Conservation (phyloP, 2,797 vertebrate species). For the Sylvia borin region DNA sequence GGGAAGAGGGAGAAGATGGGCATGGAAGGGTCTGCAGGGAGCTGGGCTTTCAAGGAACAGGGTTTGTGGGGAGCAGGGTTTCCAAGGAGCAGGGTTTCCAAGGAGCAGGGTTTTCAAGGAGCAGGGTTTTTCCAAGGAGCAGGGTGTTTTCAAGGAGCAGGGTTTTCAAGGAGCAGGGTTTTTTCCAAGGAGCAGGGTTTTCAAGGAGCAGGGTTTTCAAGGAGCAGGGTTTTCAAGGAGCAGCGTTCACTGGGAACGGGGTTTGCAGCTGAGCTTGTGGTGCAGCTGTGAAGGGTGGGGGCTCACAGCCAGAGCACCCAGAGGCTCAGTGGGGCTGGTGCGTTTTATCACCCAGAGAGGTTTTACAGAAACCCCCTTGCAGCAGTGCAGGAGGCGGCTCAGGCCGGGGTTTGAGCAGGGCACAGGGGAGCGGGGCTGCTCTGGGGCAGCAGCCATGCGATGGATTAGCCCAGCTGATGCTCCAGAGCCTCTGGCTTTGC, state of each 20-base stretch:
- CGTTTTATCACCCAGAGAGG: not conserved
- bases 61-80: not conserved
- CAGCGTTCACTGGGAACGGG: not conserved
- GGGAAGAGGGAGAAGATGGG: accelerated
- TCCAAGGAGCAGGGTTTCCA: no score
- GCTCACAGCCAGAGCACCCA: not conserved
- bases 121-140: not conserved
- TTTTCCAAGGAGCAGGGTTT: not conserved
- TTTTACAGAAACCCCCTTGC: not conserved
- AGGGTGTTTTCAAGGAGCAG: accelerated
- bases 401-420: not conserved
- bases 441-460: not conserved
- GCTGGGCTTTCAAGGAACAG: no score
- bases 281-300: accelerated
- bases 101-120: not conserved
- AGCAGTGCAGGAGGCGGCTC: not conserved
- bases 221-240: not conserved
- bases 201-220: not conserved
- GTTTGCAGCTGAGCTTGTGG: not conserved
- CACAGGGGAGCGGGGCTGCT: accelerated
- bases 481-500: not conserved
- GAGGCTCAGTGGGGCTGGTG: not conserved
- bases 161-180: not conserved
- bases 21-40: accelerated
- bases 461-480: not conserved